A percentile compares a stretch with the other conserved stretches of the same genome.
Conservation (phyloP, 2,797 vertebrate species). For the Micromesistius poutassou region DNA sequence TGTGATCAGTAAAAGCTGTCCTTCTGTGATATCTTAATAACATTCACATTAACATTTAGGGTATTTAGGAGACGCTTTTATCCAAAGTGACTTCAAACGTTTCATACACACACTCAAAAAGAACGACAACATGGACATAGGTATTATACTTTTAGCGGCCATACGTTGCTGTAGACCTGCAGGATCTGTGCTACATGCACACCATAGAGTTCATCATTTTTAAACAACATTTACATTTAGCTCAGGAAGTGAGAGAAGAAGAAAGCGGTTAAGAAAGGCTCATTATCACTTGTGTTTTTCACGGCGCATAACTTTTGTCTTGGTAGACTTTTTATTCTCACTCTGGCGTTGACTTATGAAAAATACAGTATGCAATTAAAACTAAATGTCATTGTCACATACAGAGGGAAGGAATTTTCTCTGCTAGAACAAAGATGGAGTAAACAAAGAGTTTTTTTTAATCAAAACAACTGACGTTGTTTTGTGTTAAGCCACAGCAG, state of each 20-base stretch:
- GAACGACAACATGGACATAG: neutral
- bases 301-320: neutral
- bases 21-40: too few species aligned
- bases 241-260: neutral
- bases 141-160: neutral
- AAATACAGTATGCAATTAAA: neutral
- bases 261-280: neutral
- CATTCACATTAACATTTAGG: too few species aligned
- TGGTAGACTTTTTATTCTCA: neutral
- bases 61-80: too few species aligned
- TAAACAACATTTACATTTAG: neutral
- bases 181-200: neutral
- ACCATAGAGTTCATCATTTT: neutral
- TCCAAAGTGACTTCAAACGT: too few species aligned
- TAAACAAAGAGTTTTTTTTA: neutral
- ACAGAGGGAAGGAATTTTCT: neutral
- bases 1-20: neutral
- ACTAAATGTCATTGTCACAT: neutral
- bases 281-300: neutral
- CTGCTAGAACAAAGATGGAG: neutral
- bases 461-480: neutral
- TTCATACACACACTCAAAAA: neutral
- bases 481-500: neutral
- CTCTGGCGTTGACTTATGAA: neutral
- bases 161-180: neutral